Evolutionary conservation across 2,888 invertebrate species (phyloP), one percentile per base, ranked within the genome.

Genomic region (Thera britannica): DNA sequence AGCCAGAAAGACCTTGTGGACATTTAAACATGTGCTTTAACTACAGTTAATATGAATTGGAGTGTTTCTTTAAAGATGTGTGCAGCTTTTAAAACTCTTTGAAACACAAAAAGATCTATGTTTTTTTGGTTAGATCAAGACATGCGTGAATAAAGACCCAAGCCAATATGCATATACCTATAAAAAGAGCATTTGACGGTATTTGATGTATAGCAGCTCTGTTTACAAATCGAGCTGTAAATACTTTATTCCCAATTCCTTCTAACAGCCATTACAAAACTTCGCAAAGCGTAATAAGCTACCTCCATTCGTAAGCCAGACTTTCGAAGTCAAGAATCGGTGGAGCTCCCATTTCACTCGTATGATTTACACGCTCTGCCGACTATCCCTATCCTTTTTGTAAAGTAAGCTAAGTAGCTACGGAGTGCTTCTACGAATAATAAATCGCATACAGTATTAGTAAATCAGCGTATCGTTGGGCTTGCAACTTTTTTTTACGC

Each of bases 311-410:
- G 38, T 23, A 12, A 56, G 56, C 12, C 34, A 52, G 52, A 52
- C 52, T 57, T 57, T 44, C 57, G 44, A 44, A 57, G 44, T 44
- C 57, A n/a, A 6, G 36, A 56, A 56, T 44, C 41, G 44, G 44
- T 44, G 8, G 44, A 57, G 44, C 44, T 36, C 12, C 38, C 23
- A 57, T 44, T 57, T 57, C 23, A 44, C 57, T 57, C 9, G 8
- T 12, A 57, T 57, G 44, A 57, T 57, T 44, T 57, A 57, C 57
- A 57, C 23, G 41, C 41, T 57, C 44, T n/a, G 56, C 38, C 41
- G 41, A 56, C 38, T 52, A 52, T 52, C 8, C 38, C 36, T 55
- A 55, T 56, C 44, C 44, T 9, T 46, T 46, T 9, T 46, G 44
- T 46, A 46, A 46, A 46, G 44, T 46, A 46, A 9, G 44, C 44